These are phyloP conservation scores for Willisornis vidua DNA, from an alignment of 2,113 vertebrate genomes.

Conservation along the genomic window DNA sequence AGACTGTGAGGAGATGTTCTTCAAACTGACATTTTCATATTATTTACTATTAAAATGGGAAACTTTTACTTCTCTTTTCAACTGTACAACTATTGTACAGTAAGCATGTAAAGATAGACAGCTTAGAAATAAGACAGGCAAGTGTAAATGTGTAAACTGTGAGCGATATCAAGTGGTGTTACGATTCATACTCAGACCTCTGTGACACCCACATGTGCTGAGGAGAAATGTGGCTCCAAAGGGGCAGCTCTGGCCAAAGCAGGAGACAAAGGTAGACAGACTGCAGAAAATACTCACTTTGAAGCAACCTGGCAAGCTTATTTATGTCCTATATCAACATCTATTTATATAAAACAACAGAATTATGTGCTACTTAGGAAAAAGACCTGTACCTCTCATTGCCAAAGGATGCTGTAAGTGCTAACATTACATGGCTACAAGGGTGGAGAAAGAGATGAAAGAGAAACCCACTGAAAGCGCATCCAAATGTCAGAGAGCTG, in stretches of 20 bases:
- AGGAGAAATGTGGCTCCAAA: not conserved
- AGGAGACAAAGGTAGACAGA: not conserved
- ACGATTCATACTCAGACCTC: not conserved
- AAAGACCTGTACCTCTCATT: not conserved
- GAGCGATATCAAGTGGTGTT: rapidly evolving
- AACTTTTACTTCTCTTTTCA: not conserved
- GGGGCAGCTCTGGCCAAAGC: not conserved
- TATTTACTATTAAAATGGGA: not conserved
- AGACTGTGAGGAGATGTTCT: not conserved
- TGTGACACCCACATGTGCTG: rapidly evolving
- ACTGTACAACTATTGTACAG: not conserved
- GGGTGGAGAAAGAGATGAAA: not conserved
- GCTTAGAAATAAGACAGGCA: not conserved
- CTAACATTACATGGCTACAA: not conserved
- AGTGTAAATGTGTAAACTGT: rapidly evolving
- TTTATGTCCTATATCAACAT: not conserved
- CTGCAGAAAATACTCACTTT: not conserved
- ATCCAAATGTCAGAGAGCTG: not conserved
- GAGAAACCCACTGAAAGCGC: not conserved
- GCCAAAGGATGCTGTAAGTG: not conserved
- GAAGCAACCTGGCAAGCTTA: not conserved
- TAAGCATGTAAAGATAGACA: not conserved
- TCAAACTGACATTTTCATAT: not conserved
- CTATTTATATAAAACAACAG: not conserved
- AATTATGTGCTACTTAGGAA: not conserved